phyloP scores from a whole-genome alignment of 2,113 vertebrate genomes.

The Dipodomys merriami region DNA sequence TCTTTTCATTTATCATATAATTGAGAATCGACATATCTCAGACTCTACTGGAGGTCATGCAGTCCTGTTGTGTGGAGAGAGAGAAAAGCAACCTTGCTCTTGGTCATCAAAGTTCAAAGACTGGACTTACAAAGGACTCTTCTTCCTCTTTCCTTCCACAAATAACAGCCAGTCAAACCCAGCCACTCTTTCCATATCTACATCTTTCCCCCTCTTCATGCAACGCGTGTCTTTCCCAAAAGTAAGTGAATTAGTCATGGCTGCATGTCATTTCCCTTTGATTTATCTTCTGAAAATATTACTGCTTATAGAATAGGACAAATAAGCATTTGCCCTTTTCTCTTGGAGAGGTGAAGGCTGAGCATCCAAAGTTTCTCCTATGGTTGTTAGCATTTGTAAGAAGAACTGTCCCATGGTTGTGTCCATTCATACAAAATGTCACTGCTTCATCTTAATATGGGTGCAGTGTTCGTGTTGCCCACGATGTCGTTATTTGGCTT shows the following conservation, averaged over 20 bases:
- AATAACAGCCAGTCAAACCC: neutral
- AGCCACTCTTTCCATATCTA: no score
- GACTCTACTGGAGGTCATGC: neutral
- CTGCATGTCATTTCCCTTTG: neutral
- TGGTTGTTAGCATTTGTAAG: no score
- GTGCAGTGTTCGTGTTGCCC: no score
- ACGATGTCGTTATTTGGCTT: no score
- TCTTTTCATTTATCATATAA: neutral
- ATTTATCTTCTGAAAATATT: conserved; percentile 14
- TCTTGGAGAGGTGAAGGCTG: no score
- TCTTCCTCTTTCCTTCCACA: neutral
- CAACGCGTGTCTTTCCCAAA: neutral
- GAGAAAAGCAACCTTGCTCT: fast-evolving
- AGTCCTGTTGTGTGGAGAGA: fast-evolving
- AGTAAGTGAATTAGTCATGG: neutral
- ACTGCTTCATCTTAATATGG: no score
- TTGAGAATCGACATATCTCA: neutral
- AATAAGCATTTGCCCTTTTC: no score
- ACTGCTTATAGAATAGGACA: no score
- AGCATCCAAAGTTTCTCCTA: no score
- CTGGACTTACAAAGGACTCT: no score
- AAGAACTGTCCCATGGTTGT: no score
- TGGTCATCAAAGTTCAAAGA: neutral
- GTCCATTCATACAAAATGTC: no score
- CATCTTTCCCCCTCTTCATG: neutral